A percentile compares a stretch with the other conserved stretches of the same genome.
Conservation (phyloP, 64 coral and sea anemone genomes). For the Montipora efflorescens region DNA sequence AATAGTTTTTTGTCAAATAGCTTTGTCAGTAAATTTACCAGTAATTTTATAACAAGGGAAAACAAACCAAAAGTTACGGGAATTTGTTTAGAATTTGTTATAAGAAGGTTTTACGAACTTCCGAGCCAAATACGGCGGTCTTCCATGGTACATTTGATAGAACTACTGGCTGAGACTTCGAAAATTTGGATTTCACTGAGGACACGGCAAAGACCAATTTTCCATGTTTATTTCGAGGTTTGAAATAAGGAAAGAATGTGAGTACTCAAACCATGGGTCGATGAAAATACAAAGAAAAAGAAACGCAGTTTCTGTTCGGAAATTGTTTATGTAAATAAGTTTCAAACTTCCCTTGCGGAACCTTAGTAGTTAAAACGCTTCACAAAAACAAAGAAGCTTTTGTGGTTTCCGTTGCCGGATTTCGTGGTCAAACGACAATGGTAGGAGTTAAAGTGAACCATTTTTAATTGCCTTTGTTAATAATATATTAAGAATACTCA, state of each 20-base stretch:
- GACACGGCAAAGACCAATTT: background rate
- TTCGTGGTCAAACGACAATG: background rate
- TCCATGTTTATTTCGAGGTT: background rate
- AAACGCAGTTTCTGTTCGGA: constrained; percentile 19
- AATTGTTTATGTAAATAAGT: constrained; percentile 11
- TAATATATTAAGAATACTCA: background rate
- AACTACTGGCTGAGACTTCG: too few relatives aligned
- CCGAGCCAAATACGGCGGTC: background rate
- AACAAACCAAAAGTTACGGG: too few relatives aligned
- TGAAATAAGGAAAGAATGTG: constrained; percentile 11
- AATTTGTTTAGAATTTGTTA: background rate
- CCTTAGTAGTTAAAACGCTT: background rate
- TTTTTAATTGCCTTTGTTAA: background rate
- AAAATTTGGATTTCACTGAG: too few relatives aligned
- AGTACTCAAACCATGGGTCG: background rate
- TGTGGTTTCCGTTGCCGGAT: constrained; percentile 12
- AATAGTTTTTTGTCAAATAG: background rate
- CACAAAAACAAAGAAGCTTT: background rate
- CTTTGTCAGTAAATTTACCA: too few relatives aligned
- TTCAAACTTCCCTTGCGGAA: constrained; percentile 42
- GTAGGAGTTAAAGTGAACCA: background rate
- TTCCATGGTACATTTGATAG: too few relatives aligned
- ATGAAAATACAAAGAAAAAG: background rate
- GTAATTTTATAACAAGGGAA: background rate
- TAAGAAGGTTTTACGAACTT: background rate